A percentile compares a stretch with the other conserved stretches of the same genome.
These are phyloP conservation scores for Rhizoglyphus robini DNA, from an alignment of 1,140 invertebrate species.

Conservation along the genomic window DNA sequence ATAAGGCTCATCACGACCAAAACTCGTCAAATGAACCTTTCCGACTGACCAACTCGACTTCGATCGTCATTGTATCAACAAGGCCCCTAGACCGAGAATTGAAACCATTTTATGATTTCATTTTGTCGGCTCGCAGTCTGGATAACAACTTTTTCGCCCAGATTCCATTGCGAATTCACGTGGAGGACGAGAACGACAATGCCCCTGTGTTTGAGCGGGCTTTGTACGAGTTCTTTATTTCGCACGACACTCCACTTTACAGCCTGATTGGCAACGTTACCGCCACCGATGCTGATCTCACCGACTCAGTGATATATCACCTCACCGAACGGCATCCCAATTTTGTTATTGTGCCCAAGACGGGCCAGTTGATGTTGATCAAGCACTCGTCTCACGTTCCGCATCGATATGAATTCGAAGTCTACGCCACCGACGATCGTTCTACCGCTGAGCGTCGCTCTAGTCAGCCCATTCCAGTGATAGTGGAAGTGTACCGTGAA, in stretches of 20 bases:
- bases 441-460: conserved; percentile 46
- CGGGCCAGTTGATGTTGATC: conserved; percentile 66
- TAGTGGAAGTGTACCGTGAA: conserved; percentile 12
- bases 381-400: conserved; percentile 33
- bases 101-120: conserved; percentile 50
- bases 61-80: conserved; percentile 50
- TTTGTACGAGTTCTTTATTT: conserved; percentile 60
- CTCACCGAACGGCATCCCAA: conserved; percentile 58
- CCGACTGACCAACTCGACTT: conserved; percentile 43
- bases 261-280: conserved; percentile 60
- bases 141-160: conserved; percentile 41
- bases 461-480: conserved; percentile 4
- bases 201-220: conserved; percentile 60
- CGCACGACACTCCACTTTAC: conserved; percentile 48
- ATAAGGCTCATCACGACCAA: neutral
- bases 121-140: conserved; percentile 56
- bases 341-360: conserved; percentile 75
- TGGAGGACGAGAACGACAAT: conserved; percentile 81
- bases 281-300: conserved; percentile 65
- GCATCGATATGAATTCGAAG: conserved; percentile 35
- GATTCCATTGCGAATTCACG: conserved; percentile 52
- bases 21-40: neutral
- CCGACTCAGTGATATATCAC: conserved; percentile 64
- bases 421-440: conserved; percentile 65
- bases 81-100: conserved; percentile 56